Conservation (phyloP, 2,888 invertebrate species). For the Mythimna vitellina region DNA sequence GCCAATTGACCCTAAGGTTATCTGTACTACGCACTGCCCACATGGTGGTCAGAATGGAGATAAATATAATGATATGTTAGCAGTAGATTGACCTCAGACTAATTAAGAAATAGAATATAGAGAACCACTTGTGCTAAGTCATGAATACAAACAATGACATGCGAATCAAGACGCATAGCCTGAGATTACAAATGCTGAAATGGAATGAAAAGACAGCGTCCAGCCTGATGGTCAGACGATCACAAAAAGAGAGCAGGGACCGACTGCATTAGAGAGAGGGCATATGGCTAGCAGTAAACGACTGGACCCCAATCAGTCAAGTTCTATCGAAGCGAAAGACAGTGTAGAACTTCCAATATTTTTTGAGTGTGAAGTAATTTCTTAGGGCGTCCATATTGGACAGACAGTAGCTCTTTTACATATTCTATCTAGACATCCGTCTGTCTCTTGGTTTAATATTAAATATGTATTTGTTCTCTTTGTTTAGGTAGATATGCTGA, state of each 20-base stretch:
- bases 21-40: slow-evolving; percentile 14
- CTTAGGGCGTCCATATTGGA: neutral
- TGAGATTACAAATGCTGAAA: neutral
- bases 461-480: neutral
- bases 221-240: no score
- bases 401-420: neutral
- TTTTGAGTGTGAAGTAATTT: neutral
- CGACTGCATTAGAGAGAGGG: no score
- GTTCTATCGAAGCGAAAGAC: no score
- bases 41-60: slow-evolving; percentile 26
- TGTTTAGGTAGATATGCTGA: neutral
- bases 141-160: neutral
- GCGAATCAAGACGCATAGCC: neutral
- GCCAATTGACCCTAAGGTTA: slow-evolving; percentile 34
- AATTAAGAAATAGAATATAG: slow-evolving; percentile 11
- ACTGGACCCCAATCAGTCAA: no score
- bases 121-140: neutral
- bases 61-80: slow-evolving; percentile 13
- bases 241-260: no score
- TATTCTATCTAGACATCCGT: slow-evolving; percentile 5
- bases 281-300: no score
- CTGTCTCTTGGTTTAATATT: slow-evolving; percentile 12
- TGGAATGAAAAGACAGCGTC: no score
- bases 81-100: slow-evolving; percentile 10
- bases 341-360: neutral